Evolutionary conservation across 1,140 invertebrate genomes (phyloP).

Genomic region (Leptinotarsa defecta): DNA sequence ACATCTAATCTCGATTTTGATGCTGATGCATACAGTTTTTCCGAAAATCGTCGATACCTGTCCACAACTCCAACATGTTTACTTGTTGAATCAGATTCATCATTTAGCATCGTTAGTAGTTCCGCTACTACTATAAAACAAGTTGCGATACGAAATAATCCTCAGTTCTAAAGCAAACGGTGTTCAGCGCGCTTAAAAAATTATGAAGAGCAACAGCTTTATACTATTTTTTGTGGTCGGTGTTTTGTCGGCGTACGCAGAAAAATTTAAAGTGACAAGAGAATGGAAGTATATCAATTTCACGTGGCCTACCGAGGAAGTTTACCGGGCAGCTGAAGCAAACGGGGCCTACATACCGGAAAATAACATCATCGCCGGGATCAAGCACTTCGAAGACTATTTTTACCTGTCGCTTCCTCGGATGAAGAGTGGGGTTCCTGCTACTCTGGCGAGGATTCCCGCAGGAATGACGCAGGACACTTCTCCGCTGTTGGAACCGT

Average conservation of each 20-base stretch:
- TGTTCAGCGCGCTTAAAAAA: neutral
- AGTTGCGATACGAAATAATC: constrained; percentile 9
- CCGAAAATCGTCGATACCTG: neutral
- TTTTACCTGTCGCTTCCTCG: constrained; percentile 69
- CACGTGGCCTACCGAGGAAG: constrained; percentile 46
- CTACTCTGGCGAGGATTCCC: constrained; percentile 66
- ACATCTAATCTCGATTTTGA: too few relatives aligned
- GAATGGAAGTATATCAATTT: constrained; percentile 55
- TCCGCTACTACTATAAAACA: constrained; percentile 24
- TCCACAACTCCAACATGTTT: neutral
- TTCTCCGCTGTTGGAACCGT: constrained; percentile 66
- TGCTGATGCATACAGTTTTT: neutral
- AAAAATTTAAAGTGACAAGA: constrained; percentile 43
- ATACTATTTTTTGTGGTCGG: neutral
- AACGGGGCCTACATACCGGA: constrained; percentile 62
- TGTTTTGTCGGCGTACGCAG: constrained; percentile 13
- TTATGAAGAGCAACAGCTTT: neutral
- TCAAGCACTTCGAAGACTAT: constrained; percentile 66
- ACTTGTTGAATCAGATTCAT: constrained; percentile 23
- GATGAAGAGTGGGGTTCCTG: constrained; percentile 68
- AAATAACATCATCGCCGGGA: constrained; percentile 66
- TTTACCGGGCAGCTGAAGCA: constrained; percentile 52
- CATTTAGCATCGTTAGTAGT: constrained; percentile 22
- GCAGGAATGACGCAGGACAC: constrained; percentile 58
- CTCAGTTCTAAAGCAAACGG: constrained; percentile 17